These are phyloP conservation scores for Hippocampus kuda DNA, from an alignment of 2,797 vertebrate genomes.

Conservation along the genomic window DNA sequence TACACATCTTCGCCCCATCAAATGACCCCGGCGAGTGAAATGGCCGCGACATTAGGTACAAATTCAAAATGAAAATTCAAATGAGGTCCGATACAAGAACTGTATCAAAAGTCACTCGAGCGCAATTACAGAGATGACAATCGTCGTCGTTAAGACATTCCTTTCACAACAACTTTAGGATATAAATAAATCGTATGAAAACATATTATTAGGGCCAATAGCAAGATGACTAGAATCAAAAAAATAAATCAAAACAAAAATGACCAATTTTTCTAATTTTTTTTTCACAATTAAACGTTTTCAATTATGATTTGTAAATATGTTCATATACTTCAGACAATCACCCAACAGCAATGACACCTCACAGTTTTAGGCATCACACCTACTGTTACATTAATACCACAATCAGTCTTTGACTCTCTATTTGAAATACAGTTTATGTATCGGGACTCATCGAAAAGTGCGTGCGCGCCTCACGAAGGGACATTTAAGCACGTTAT, in stretches of 20 bases:
- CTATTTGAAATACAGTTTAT: neutral
- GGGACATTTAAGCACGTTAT: conserved; percentile 7
- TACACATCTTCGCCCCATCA: conserved; percentile 10
- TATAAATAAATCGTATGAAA: too few relatives aligned
- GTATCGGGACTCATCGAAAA: neutral
- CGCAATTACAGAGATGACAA: too few relatives aligned
- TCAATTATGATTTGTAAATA: neutral
- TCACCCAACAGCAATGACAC: neutral
- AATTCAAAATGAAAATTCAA: neutral
- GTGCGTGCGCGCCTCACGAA: conserved; percentile 1
- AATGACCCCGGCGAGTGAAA: neutral
- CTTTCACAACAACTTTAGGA: too few relatives aligned
- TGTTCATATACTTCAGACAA: neutral
- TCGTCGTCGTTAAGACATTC: too few relatives aligned
- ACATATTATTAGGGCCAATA: too few relatives aligned
- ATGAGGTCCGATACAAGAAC: neutral
- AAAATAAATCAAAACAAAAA: too few relatives aligned
- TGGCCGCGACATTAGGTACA: neutral
- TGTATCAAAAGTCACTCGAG: neutral
- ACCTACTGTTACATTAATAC: neutral
- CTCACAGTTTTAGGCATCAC: neutral
- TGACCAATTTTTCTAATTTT: neutral
- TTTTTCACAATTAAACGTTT: neutral
- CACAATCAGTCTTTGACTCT: neutral
- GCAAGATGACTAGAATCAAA: too few relatives aligned